These are phyloP conservation scores for Haliclystus octoradiatus DNA, from an alignment of 30 jellyfish, hydroid and myxozoan genomes.

Conservation along the genomic window DNA sequence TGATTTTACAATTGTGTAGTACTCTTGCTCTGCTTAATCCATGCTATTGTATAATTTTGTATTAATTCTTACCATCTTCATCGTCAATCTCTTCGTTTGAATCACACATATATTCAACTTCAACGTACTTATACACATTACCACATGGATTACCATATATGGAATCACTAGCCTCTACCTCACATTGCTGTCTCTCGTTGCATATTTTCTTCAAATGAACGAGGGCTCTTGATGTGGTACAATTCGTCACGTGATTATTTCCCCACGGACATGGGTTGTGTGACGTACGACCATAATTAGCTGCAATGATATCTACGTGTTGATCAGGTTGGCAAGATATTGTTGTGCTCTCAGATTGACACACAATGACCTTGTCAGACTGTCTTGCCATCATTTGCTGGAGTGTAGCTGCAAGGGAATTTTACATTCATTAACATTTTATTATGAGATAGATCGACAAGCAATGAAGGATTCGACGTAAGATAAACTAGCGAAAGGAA, in stretches of 20 bases:
- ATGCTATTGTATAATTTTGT: too few species aligned
- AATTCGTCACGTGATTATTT: slow-evolving; percentile 35
- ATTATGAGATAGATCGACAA: too few species aligned
- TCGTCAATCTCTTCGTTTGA: too few species aligned
- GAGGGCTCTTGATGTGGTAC: slow-evolving; percentile 29
- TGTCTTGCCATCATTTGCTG: too few species aligned
- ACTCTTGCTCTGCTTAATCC: too few species aligned
- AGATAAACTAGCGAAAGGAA: too few species aligned
- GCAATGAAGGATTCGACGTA: too few species aligned
- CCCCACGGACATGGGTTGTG: slow-evolving; percentile 60
- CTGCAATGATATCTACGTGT: slow-evolving; percentile 19
- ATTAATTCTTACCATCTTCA: too few species aligned
- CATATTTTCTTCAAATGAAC: slow-evolving; percentile 17
- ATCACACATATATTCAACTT: not conserved
- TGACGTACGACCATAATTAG: slow-evolving; percentile 47
- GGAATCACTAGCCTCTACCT: slow-evolving; percentile 17
- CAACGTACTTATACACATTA: not conserved
- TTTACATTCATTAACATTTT: too few species aligned
- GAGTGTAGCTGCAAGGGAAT: too few species aligned
- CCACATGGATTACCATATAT: not conserved
- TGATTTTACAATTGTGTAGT: too few species aligned
- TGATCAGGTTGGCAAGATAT: slow-evolving; percentile 43
- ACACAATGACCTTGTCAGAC: slow-evolving; percentile 22
- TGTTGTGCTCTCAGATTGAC: slow-evolving; percentile 27
- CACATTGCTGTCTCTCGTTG: slow-evolving; percentile 40